These are phyloP conservation scores for Hypomesus transpacificus DNA, from an alignment of 2,113 vertebrate species.

Conservation along the genomic window DNA sequence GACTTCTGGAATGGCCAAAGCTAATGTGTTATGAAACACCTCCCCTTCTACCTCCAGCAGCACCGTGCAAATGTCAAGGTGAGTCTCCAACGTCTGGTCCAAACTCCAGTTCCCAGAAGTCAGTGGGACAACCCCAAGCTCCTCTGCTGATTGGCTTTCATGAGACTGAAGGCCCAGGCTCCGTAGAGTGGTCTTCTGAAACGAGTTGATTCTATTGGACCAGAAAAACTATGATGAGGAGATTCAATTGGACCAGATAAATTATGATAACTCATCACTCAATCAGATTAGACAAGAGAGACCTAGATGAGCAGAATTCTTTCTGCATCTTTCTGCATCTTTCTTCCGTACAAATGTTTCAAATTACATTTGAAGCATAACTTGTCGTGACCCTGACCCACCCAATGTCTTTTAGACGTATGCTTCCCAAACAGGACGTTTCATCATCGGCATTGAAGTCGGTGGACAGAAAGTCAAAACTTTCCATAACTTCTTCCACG, in stretches of 20 bases:
- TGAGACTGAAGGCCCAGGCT: conserved; percentile 53
- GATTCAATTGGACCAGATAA: not conserved
- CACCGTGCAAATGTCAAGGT: conserved; percentile 81
- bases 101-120: conserved; percentile 79
- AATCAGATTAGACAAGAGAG: too few species aligned
- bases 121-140: conserved; percentile 49
- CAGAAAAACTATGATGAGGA: not conserved
- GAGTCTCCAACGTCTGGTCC: conserved; percentile 76
- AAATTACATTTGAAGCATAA: too few species aligned
- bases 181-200: conserved; percentile 62
- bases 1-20: not conserved
- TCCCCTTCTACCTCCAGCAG: conserved; percentile 78
- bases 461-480: conserved; percentile 86
- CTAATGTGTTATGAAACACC: too few species aligned
- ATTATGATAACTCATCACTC: too few species aligned
- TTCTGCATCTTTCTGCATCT: too few species aligned
- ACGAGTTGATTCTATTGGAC: conserved; percentile 56
- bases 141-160: conserved; percentile 52
- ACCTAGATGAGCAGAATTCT: too few species aligned
- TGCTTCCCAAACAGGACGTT: conserved; percentile 75
- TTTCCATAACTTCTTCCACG: conserved; percentile 86
- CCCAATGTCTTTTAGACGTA: conserved; percentile 77
- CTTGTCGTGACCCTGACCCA: conserved; percentile 43
- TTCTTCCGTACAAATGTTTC: too few species aligned
- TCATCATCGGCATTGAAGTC: conserved; percentile 82